phyloP scores from a whole-genome alignment of 2,888 invertebrate species.

The Stomorhina lunata region DNA sequence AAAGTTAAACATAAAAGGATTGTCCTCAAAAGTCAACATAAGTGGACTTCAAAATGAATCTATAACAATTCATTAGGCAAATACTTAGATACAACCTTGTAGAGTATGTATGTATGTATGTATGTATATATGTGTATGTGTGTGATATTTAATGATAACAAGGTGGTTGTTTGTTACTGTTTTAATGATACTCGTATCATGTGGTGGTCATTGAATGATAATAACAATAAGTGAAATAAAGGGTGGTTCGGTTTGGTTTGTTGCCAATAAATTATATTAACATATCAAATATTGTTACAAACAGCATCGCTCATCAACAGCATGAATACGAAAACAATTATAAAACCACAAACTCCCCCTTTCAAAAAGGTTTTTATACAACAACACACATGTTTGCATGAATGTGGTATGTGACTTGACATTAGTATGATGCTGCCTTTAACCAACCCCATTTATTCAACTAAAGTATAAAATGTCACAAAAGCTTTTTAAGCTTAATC shows the following conservation, averaged over 20 bases:
- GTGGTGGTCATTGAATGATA: constrained; percentile 63
- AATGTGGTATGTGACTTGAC: no score
- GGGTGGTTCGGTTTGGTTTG: constrained; percentile 54
- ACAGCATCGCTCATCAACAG: constrained; percentile 52
- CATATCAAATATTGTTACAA: constrained; percentile 63
- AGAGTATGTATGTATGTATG: not conserved
- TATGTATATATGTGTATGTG: not conserved
- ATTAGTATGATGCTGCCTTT: no score
- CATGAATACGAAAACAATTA: constrained; percentile 58
- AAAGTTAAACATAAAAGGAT: constrained; percentile 58
- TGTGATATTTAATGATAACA: not conserved
- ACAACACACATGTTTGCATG: not conserved
- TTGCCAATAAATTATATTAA: constrained; percentile 63
- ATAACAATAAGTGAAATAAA: constrained; percentile 30
- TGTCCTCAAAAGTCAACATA: constrained; percentile 64
- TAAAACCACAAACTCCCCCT: constrained; percentile 31
- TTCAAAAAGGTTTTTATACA: not conserved
- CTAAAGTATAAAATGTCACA: constrained; percentile 55
- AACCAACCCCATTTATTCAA: constrained; percentile 67
- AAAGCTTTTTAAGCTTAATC: constrained; percentile 54
- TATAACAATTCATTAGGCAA: constrained; percentile 62
- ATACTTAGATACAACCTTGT: constrained; percentile 7
- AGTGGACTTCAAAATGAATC: constrained; percentile 60
- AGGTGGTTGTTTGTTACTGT: constrained; percentile 40
- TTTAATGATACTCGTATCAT: constrained; percentile 59